Base-by-base conservation (phyloP, 2,797 vertebrate species). In the Mus minutoides region DNA sequence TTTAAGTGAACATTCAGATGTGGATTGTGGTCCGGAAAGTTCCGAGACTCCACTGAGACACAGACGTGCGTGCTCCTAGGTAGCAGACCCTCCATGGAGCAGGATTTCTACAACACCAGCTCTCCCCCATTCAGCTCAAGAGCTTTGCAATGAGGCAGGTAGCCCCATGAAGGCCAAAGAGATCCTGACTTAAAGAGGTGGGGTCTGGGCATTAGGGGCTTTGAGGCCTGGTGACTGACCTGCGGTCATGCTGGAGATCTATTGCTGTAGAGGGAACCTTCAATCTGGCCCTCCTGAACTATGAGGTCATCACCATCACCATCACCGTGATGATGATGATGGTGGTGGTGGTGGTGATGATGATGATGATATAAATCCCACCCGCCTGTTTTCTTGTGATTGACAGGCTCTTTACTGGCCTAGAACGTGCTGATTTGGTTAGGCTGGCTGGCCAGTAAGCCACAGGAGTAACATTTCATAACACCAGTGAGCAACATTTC, bases 51-150 rank as follows among this genome's bases (percentile, higher is more conserved):
- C 21, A 24, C 58, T 2, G 62, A 78, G 69, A 54, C 0, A 1
- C 22, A 19, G 31, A 10, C 3, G 1, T 1, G 0, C 0, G 24
- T 13, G 3, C 14, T 75, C n/a, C 58, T 58, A 31, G 14, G 78
- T 67, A 75, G 56, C 60, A 79, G 73, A 14, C 31, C 67, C 49
- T 75, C 0, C 0, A 1, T 43, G 46, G 49, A 79, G 78, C 2
- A 21, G 71, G 34, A 10, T 64, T n/a, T n/a, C 67, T 2, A 6
- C 49, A 88, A 16, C 0, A 3, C 22, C 24, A 64, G 56, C 4
- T 37, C n/a, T 22, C 79, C 14, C 8, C 82, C 4, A 67, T 49
- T 14, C 21, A 62, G 11, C 10, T 67, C 87, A 5, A 73, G 62
- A 56, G 79, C 14, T 84, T 69, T 86, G 93, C n/a, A 83, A 13